These are phyloP conservation scores for Hippasteria phrygiana DNA, from an alignment of 53 echinoderm and acorn worm species.

Conservation along the genomic window DNA sequence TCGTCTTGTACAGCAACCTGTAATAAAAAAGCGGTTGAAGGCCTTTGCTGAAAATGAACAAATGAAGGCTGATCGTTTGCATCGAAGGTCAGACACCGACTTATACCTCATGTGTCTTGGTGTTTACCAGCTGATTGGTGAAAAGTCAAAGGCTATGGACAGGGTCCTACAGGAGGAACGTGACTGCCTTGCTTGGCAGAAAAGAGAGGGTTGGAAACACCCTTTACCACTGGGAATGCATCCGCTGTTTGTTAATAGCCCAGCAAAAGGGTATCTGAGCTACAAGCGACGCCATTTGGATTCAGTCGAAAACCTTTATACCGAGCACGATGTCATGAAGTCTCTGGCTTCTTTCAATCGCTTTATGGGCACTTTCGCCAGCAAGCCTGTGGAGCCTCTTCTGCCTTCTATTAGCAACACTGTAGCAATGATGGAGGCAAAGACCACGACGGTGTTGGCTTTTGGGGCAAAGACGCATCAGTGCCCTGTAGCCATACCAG, in stretches of 20 bases:
- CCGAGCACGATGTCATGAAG: slow-evolving; percentile 20
- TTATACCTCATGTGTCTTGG: slow-evolving; percentile 56
- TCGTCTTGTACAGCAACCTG: not conserved
- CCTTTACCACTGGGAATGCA: slow-evolving; percentile 59
- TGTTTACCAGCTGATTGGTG: slow-evolving; percentile 62
- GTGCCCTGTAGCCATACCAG: slow-evolving; percentile 49
- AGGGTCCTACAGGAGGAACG: slow-evolving; percentile 53
- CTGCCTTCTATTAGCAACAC: slow-evolving; percentile 69
- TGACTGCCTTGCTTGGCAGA: slow-evolving; percentile 32
- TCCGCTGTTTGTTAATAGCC: not conserved
- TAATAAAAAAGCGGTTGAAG: slow-evolving; percentile 50
- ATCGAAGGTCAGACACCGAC: slow-evolving; percentile 54
- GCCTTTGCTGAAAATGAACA: slow-evolving; percentile 33
- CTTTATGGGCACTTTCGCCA: slow-evolving; percentile 60
- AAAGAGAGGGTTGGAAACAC: not conserved
- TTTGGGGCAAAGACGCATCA: slow-evolving; percentile 43
- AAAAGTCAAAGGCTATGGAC: slow-evolving; percentile 37
- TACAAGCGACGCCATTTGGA: slow-evolving; percentile 54
- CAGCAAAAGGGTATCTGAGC: slow-evolving; percentile 33
- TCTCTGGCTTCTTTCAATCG: slow-evolving; percentile 47
- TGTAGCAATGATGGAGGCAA: slow-evolving; percentile 64
- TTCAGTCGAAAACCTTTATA: slow-evolving; percentile 28
- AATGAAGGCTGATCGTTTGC: not conserved
- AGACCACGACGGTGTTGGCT: slow-evolving; percentile 55
- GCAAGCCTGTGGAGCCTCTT: slow-evolving; percentile 47